Percentiles rank a stretch among this genome's conserved stretches.
These are phyloP conservation scores for Maniola jurtina DNA, from an alignment of 1,140 invertebrate genomes.

Conservation along the genomic window DNA sequence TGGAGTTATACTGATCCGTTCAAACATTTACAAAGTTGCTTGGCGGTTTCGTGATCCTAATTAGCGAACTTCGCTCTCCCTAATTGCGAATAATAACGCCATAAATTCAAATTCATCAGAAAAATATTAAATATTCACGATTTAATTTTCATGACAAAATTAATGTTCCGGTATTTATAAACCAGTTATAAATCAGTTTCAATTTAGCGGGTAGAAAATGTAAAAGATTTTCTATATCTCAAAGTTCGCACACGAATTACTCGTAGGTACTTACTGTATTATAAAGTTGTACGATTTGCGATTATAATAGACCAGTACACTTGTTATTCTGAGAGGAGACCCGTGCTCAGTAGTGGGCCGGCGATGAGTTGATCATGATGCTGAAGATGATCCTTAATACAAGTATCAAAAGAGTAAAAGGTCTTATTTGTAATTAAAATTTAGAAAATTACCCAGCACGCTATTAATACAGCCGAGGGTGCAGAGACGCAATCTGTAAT, in stretches of 20 bases:
- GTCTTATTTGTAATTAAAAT: slow-evolving; percentile 18
- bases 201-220: too few species aligned
- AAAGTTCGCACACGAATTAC: too few species aligned
- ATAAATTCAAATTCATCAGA: slow-evolving; percentile 22
- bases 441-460: slow-evolving; percentile 39
- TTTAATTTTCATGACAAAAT: slow-evolving; percentile 12
- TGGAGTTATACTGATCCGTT: slow-evolving; percentile 34
- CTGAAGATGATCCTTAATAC: too few species aligned
- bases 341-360: too few species aligned
- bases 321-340: too few species aligned
- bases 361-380: too few species aligned
- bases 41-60: slow-evolving; percentile 34
- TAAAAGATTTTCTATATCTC: too few species aligned
- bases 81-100: slow-evolving; percentile 32
- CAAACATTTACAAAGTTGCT: slow-evolving; percentile 35
- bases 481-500: slow-evolving; percentile 42
- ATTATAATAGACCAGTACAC: too few species aligned
- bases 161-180: neutral
- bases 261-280: too few species aligned
- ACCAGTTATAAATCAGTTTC: neutral
- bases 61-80: slow-evolving; percentile 33
- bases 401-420: neutral
- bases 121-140: slow-evolving; percentile 24
- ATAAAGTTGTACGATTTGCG: too few species aligned
- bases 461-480: slow-evolving; percentile 45